phyloP scores from a whole-genome alignment of 2,888 invertebrate species.

The Plagodis pulveraria region DNA sequence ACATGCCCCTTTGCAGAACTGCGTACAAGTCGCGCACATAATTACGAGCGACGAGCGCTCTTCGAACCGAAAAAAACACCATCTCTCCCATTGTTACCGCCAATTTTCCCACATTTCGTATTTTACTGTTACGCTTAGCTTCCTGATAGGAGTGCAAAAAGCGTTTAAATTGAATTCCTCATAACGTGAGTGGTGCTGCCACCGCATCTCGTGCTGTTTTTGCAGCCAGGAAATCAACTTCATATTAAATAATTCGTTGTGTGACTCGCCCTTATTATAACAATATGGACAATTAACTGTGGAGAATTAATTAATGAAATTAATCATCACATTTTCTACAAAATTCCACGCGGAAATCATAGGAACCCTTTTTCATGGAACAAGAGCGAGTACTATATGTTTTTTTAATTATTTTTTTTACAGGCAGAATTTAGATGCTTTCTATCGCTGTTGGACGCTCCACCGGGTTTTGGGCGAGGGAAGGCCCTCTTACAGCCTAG shows the following conservation, averaged over 20 bases:
- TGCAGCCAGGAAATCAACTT: constrained; percentile 54
- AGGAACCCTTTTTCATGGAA: too few species aligned
- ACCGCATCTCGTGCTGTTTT: constrained; percentile 53
- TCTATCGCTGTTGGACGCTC: too few species aligned
- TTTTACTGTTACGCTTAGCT: constrained; percentile 77
- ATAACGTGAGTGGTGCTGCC: constrained; percentile 51
- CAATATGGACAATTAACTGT: constrained; percentile 11
- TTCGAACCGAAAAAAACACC: constrained; percentile 77
- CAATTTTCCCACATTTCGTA: constrained; percentile 82
- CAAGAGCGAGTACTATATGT: too few species aligned
- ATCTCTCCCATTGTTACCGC: constrained; percentile 77
- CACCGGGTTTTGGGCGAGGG: too few species aligned
- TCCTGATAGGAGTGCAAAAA: constrained; percentile 78
- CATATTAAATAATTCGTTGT: constrained; percentile 56
- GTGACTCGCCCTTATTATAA: constrained; percentile 45
- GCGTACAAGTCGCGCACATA: constrained; percentile 69
- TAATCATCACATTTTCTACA: too few species aligned
- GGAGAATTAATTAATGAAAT: background rate
- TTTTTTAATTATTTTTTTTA: too few species aligned
- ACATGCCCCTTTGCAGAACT: constrained; percentile 55
- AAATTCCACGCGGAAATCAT: too few species aligned
- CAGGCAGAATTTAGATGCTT: too few species aligned
- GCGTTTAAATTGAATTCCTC: constrained; percentile 76
- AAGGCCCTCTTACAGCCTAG: too few species aligned
- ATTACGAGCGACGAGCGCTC: constrained; percentile 79